Evolutionary conservation across 2,888 invertebrate genomes (phyloP).

Genomic region (Siphlonurus alternatus): DNA sequence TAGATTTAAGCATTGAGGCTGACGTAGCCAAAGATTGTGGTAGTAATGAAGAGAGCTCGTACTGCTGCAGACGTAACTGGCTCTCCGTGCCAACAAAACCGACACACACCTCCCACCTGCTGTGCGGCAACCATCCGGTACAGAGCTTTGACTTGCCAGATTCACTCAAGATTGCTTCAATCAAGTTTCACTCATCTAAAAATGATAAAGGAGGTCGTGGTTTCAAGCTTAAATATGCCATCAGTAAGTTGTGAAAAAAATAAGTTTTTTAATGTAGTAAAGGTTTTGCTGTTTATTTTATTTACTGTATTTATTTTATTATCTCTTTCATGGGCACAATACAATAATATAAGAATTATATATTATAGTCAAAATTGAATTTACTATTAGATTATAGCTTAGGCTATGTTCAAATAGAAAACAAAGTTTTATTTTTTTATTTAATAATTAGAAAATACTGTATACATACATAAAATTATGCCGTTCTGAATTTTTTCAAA

Average conservation of each 20-base stretch:
- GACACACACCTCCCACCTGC: neutral
- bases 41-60: neutral
- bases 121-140: neutral
- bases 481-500: too few species aligned
- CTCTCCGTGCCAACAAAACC: neutral
- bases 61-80: neutral
- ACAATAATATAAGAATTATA: too few species aligned
- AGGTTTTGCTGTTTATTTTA: too few species aligned
- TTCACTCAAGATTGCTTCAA: neutral
- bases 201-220: neutral
- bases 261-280: neutral
- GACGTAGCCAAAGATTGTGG: neutral
- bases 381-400: too few species aligned
- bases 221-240: neutral
- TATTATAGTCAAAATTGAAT: too few species aligned
- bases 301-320: too few species aligned
- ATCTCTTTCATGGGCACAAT: too few species aligned
- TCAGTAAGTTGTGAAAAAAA: neutral
- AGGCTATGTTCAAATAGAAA: too few species aligned
- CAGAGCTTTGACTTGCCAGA: neutral
- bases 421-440: too few species aligned
- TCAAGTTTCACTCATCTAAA: slow-evolving; percentile 1
- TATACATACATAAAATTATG: too few species aligned
- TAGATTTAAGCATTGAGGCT: neutral
- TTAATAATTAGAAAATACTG: too few species aligned